Conservation (phyloP, 2,797 vertebrate genomes). For the Ctenochaetus hawaiiensis region DNA sequence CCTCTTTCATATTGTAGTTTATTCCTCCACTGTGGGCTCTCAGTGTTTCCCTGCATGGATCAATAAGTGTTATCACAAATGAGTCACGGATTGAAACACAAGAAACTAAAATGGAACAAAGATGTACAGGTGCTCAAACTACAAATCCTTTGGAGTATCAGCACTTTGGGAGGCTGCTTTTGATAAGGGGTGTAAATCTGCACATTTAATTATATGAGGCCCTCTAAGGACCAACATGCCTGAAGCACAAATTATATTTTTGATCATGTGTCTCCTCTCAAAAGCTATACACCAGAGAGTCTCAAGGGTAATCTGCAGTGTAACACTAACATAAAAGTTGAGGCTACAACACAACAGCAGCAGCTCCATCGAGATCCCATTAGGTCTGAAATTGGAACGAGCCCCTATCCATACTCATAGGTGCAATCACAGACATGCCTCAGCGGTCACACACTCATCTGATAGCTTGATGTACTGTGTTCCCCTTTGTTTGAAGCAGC, state of each 20-base stretch:
- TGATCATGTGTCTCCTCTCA: not conserved
- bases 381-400: not conserved
- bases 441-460: not conserved
- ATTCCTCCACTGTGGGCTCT: not conserved
- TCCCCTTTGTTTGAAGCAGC: not conserved
- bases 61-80: not conserved
- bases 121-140: not conserved
- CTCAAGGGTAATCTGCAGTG: not conserved
- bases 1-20: not conserved
- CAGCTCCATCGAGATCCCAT: not conserved
- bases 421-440: not conserved
- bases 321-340: not conserved
- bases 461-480: not conserved
- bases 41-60: conserved; percentile 13
- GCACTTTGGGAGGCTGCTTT: not conserved
- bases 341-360: not conserved
- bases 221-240: not conserved
- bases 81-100: not conserved
- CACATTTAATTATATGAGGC: conserved; percentile 19
- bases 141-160: conserved; percentile 1
- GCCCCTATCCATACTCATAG: not conserved
- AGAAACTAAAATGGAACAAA: conserved; percentile 12
- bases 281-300: not conserved
- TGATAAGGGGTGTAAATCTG: conserved; percentile 1
- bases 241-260: conserved; percentile 10